Evolutionary conservation across 2,113 vertebrate species (phyloP), one percentile per base, ranked within the genome.

Genomic region (Gopherus flavomarginatus): DNA sequence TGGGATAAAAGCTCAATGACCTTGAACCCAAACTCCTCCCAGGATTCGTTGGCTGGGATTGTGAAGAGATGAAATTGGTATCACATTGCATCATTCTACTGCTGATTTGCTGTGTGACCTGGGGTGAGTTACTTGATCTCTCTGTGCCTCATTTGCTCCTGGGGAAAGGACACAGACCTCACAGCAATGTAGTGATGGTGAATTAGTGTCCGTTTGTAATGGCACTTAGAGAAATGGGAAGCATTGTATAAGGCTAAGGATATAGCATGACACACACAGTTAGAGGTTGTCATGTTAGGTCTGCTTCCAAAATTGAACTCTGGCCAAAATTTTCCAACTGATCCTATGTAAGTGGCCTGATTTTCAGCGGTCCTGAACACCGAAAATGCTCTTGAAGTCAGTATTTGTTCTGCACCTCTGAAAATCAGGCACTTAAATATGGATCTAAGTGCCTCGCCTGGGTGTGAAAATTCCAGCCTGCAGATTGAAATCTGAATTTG

Each of bases 361-460:
- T 97, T 95, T 96, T 85, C 85, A 88, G 94, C 94, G 65, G 44
- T 88, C 91, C 82, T 87, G 72, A 65, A 90, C 94, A 9, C 49
- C 52, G 52, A 56, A 3, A 0, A 11, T 22, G 94, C 84, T 91
- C 88, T 94, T 95, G 88, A 95, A 94, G 83, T n/a, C 6, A 12
- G 72, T 10, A 11, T 42, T 0, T 56, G 56, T 62, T 56, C 0
- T 0, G 27, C 24, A 16, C 75, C 86, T 94, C 75, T 24, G 82
- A 62, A 96, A 91, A 75, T 0, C 42, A 3, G 59, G 8, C 6
- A n/a, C 2, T 1, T 50, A 50, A 50, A 80, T 80, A 10, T 8
- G 21, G 26, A 1, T 2, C 13, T 42, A 56, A 35, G 17, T 50
- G 47, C 59, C 29, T 59, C 47, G 6, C 22, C 21, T 26, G 22